Evolutionary conservation across 2,888 invertebrate species (phyloP), one percentile per base, ranked within the genome.

Genomic region (Cephalotes varians): DNA sequence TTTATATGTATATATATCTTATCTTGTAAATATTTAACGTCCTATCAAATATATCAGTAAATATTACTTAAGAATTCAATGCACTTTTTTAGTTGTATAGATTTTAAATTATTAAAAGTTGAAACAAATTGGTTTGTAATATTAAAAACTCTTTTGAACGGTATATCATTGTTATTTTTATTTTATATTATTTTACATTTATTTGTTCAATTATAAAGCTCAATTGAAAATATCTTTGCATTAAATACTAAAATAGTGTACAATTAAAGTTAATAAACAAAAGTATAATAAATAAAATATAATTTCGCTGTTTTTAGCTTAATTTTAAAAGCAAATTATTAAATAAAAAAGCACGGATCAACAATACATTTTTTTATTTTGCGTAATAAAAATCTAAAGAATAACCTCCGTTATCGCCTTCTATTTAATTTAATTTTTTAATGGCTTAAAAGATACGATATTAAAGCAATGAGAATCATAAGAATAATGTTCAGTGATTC

Each of bases 391-490:
- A 73, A 40, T 6, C 28, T 72, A 28, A 9, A 28, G 12, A 58
- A n/a, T 15, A 73, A 21, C 31, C 1, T 28, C 9, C 1, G 2
- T 37, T 15, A 58, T 64, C 7, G 34, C 12, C 2, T 37, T 64
- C 0, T 15, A 10, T 65, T 44, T 1, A 18, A 18, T 40, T n/a
- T 31, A 44, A n/a, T 64, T 18, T 40, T 5, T 77, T 6, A 67
- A n/a, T 44, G 40, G 7, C 12, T 69, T 40, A 69, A 56, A 56
- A 44, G 6, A 10, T 71, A 37, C 0, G 34, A 47, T 44, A 56
- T 56, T 58, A 79, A 25, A 34, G 25, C 18, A 79, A 71, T 12
- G 1, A 71, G 4, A 34, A 12, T 56, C 12, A 21, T 71, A 25
- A 47, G 28, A n/a, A 34, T 1, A 18, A 71, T 9, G 4, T 58